Base-by-base conservation (phyloP, 1,140 invertebrate genomes). In the Ceratina australensis region DNA sequence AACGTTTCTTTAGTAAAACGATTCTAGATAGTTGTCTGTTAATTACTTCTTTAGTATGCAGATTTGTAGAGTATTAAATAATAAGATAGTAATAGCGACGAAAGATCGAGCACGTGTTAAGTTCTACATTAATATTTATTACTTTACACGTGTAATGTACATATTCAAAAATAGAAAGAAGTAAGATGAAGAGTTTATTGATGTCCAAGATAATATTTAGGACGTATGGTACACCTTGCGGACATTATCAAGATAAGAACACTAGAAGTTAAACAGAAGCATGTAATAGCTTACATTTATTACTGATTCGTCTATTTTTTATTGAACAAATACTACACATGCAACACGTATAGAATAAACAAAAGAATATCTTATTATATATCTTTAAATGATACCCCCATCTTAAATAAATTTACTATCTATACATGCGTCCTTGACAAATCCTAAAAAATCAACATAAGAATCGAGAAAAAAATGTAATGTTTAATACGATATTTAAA, bases 1-100 rank as follows among this genome's bases (percentile, higher is more conserved):
- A 66, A 28, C 81, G 77, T 79, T 82, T 81, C 82, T 86, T 88
- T 89, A 88, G 87, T 88, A 54, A 64, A 52, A 81, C 68, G 72
- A 56, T 18, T 54, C 52, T 52, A 79, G 69, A 28, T 18, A 72
- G 56, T 63, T 74, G 66, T 72, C 50, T 16, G 52, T 76, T 8
- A 75, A 26, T 61, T 49, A 59, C 33, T 10, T 33, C 24, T 42
- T 71, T 42, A 10, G 20, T 52, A 52, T n/a, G 15, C 12, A 77
- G 4, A 22, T 20, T 2, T 68, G 33, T 33, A 24, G 60, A 82
- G 5, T 59, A 67, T 1, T 7, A 22, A 69, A 20, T 59, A 26
- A 22, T 80, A 16, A 54, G 52, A 60, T 22, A 47, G 47, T 56
- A 78, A 52, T 49, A 52, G 47, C 18, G 28, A 66, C 52, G 54